A percentile compares a stretch with the other conserved stretches of the same genome.
Conservation (phyloP, 2,888 invertebrate genomes). For the Exephanes ischioxanthus region DNA sequence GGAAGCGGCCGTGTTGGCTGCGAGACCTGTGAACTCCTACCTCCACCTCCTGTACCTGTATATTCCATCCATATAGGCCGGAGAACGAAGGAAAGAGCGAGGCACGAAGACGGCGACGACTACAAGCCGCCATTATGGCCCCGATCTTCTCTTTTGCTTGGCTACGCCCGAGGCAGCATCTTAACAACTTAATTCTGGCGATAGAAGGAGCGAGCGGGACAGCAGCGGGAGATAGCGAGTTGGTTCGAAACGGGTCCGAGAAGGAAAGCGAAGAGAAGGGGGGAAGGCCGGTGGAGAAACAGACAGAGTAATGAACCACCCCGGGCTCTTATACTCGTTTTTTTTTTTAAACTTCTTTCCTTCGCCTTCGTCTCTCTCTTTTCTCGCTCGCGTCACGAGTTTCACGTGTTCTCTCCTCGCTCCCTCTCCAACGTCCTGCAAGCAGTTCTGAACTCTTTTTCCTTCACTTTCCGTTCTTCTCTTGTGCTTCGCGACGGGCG, state of each 20-base stretch:
- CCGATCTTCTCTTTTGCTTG: constrained; percentile 70
- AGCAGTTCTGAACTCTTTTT: constrained; percentile 20
- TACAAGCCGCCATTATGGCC: constrained; percentile 73
- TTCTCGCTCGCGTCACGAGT: constrained; percentile 37
- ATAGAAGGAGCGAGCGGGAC: constrained; percentile 71
- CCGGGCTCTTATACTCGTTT: background rate
- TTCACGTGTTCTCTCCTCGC: constrained; percentile 48
- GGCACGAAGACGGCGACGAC: constrained; percentile 54
- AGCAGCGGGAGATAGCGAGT: constrained; percentile 7
- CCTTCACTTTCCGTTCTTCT: constrained; percentile 11
- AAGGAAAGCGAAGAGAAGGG: constrained; percentile 44
- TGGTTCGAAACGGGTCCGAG: constrained; percentile 47
- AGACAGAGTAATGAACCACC: constrained; percentile 47
- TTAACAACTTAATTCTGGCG: constrained; percentile 81
- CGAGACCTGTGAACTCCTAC: constrained; percentile 42
- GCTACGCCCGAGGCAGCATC: constrained; percentile 79
- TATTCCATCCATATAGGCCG: constrained; percentile 21
- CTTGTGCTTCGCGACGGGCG: constrained; percentile 10
- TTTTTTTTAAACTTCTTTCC: background rate
- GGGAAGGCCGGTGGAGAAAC: constrained; percentile 30
- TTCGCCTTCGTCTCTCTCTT: constrained; percentile 28
- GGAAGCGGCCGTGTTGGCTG: constrained; percentile 17
- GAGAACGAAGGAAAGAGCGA: constrained; percentile 53
- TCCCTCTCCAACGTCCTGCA: constrained; percentile 31
- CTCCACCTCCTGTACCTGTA: constrained; percentile 39